Conservation (phyloP, 2,113 vertebrate species). For the Malurus alboscapulatus region DNA sequence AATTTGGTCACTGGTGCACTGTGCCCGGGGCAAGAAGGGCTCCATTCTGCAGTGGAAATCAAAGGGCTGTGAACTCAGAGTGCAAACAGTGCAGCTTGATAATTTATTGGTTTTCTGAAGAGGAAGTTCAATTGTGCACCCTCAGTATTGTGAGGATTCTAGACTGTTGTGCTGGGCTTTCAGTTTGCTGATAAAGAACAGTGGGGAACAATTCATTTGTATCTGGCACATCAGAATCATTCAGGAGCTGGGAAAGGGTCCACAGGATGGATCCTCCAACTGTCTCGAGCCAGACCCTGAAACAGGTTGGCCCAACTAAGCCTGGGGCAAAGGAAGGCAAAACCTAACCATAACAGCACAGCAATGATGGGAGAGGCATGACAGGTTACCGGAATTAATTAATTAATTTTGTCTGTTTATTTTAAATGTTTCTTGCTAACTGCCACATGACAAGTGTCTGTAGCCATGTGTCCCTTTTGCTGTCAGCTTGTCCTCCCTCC, state of each 20-base stretch:
- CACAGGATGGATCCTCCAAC: neutral
- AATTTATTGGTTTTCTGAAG: neutral
- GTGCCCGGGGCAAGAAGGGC: neutral
- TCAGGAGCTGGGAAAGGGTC: neutral
- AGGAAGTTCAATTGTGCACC: neutral
- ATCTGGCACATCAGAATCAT: neutral
- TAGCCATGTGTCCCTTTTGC: conserved; percentile 58
- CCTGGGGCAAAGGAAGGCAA: neutral
- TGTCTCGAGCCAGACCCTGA: neutral
- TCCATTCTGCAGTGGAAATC: neutral
- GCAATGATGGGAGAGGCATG: neutral
- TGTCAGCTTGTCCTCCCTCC: conserved; percentile 59
- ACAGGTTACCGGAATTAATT: neutral
- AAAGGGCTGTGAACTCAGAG: neutral
- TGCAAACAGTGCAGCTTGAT: neutral
- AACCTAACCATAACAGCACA: neutral
- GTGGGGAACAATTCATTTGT: neutral
- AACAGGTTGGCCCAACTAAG: neutral
- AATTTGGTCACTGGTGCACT: neutral
- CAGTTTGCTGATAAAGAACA: neutral
- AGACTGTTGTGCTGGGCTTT: neutral
- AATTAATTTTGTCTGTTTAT: conserved; percentile 50
- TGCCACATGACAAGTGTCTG: conserved; percentile 60
- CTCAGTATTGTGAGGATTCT: neutral
- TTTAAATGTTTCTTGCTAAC: conserved; percentile 61